Evolutionary conservation across 2,888 invertebrate genomes (phyloP).

Genomic region (Deroplatys truncata): DNA sequence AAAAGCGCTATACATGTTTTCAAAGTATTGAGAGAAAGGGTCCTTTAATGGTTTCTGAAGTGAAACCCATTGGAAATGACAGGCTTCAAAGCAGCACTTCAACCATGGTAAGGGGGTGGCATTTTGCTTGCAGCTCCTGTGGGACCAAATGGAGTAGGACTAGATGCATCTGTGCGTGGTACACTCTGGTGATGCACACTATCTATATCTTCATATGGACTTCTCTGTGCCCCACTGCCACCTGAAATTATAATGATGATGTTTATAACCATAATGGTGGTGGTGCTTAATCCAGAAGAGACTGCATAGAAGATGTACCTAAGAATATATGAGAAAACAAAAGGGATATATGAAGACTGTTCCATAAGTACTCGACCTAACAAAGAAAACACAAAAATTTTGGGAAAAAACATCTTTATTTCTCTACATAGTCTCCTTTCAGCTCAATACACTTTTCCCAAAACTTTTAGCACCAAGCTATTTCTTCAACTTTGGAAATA

Average conservation of each 20-base stretch:
- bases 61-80: neutral
- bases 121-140: neutral
- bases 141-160: neutral
- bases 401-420: no score
- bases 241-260: neutral
- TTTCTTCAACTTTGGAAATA: no score
- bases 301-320: no score
- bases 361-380: no score
- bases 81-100: neutral
- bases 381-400: no score
- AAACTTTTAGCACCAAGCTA: no score
- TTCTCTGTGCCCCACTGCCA: slow-evolving; percentile 7
- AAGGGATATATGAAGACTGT: no score
- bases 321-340: no score
- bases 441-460: no score
- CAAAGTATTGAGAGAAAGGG: neutral
- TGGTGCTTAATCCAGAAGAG: no score
- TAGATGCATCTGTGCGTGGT: slow-evolving; percentile 6
- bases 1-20: neutral
- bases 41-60: neutral
- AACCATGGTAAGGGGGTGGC: slow-evolving; percentile 25
- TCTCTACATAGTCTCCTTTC: no score
- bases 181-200: slow-evolving; percentile 17
- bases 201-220: slow-evolving; percentile 25
- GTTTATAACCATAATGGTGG: no score